Conservation (phyloP, 2,113 vertebrate species). For the Gymnorhina tibicen region DNA sequence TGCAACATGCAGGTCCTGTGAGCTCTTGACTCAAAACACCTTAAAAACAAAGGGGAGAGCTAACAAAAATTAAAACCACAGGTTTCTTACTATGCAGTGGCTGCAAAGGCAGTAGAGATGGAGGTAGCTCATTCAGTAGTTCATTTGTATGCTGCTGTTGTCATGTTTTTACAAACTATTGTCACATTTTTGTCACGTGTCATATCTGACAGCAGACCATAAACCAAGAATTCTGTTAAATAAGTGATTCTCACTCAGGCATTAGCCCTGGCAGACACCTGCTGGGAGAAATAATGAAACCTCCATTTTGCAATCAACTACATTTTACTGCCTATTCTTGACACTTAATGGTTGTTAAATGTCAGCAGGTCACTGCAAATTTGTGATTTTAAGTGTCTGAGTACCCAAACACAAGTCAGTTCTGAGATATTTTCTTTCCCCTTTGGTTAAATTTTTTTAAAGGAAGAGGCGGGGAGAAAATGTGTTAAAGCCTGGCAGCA, state of each 20-base stretch:
- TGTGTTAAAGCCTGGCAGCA: not conserved
- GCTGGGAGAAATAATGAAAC: slow-evolving; percentile 47
- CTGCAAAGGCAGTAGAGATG: not conserved
- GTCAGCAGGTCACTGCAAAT: slow-evolving; percentile 21
- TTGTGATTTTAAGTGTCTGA: slow-evolving; percentile 53
- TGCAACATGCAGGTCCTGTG: not conserved
- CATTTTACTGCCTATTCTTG: slow-evolving; percentile 39
- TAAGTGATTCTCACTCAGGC: slow-evolving; percentile 32
- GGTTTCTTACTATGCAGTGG: not conserved
- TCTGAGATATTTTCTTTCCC: not conserved
- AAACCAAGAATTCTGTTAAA: slow-evolving; percentile 55
- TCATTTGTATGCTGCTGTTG: slow-evolving; percentile 52
- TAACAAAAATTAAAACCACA: not conserved
- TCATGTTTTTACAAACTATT: slow-evolving; percentile 12
- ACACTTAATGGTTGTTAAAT: slow-evolving; percentile 20
- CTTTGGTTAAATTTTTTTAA: not conserved
- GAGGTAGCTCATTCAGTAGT: not conserved
- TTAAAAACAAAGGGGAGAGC: not conserved
- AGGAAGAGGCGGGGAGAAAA: not conserved
- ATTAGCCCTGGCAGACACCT: slow-evolving; percentile 37
- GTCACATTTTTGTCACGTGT: slow-evolving; percentile 15
- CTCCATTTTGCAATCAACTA: slow-evolving; percentile 46
- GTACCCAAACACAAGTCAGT: slow-evolving; percentile 10
- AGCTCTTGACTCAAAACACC: not conserved
- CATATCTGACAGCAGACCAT: slow-evolving; percentile 26